These are phyloP conservation scores for Erebia aethiops DNA, from an alignment of 2,888 invertebrate species.

Conservation along the genomic window DNA sequence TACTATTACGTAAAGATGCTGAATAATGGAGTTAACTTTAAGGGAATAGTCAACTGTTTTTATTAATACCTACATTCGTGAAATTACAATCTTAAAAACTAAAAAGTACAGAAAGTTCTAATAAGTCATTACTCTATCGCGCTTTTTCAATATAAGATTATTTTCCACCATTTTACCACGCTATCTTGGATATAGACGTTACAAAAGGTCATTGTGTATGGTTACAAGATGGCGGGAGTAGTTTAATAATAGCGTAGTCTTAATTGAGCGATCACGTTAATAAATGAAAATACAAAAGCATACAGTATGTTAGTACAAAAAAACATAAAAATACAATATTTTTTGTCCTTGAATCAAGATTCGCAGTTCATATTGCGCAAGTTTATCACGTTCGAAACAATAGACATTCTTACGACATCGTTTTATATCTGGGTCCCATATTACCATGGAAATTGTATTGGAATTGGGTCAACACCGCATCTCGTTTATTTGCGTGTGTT, in stretches of 20 bases:
- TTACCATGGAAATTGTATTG: conserved; percentile 12
- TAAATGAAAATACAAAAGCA: neutral
- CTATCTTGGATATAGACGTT: neutral
- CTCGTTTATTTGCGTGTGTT: conserved; percentile 8
- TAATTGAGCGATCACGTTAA: neutral
- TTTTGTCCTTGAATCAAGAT: conserved; percentile 13
- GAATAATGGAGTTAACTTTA: conserved; percentile 12
- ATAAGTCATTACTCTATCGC: neutral
- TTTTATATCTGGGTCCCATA: conserved; percentile 21
- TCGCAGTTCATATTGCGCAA: conserved; percentile 15
- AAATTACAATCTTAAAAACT: neutral
- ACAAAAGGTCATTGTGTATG: neutral
- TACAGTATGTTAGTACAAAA: too few species aligned
- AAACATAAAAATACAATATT: conserved; percentile 13
- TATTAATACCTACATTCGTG: neutral
- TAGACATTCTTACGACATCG: conserved; percentile 9
- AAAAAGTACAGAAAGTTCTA: neutral
- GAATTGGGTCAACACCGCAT: conserved; percentile 24
- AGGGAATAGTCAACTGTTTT: conserved; percentile 15
- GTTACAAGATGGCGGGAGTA: neutral
- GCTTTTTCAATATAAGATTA: neutral
- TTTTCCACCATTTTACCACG: neutral
- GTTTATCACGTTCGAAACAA: conserved; percentile 7
- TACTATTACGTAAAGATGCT: neutral
- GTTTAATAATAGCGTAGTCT: neutral